Evolutionary conservation across 2,113 vertebrate genomes (phyloP), one percentile per base, ranked within the genome.

Genomic region (Cygnus atratus): DNA sequence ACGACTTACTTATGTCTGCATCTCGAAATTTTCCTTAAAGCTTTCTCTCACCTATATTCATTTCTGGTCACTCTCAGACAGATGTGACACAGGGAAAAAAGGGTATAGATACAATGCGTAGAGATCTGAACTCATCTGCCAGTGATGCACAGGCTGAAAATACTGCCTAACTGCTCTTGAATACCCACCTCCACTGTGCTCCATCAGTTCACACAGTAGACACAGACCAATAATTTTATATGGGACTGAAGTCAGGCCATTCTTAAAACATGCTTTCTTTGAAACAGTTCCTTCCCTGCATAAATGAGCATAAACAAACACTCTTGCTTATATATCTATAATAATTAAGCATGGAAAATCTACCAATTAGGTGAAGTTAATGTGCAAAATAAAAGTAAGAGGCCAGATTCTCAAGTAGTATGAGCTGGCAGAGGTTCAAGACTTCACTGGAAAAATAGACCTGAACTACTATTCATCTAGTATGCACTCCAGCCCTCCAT

Each of bases 231-330:
- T 68, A 26, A 70, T 43, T 79, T 66, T 70, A 41, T 28, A 26
- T 8, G 25, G 44, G 17, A 75, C 68, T 26, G 29, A 58, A 72
- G 37, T 44, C 24, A 84, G 29, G 39, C 37, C 43, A 41, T 78
- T 86, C 61, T 75, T 87, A 84, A 87, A 93, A 88, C 0, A 6
- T 71, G 66, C 77, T 84, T 92, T 80, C 72, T 85, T 96, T 88
- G 63, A 93, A 93, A 85, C 9, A 2, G 18, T 82, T 88, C 73
- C 48, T 93, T 92, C 68, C 41, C 41, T 86, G 52, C 55, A 86
- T 83, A 80, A 92, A 70, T 22, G 92, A 87, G 63, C 31, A 66
- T 57, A 97, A 92, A 85, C 33, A 88, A 90, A 63, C n/a, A 55
- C 20, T 86, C 25, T 19, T 83, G 75, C 31, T 66, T 91, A 89